Base-by-base conservation (phyloP, 1,140 invertebrate species). In the Aporrectodea caliginosa region DNA sequence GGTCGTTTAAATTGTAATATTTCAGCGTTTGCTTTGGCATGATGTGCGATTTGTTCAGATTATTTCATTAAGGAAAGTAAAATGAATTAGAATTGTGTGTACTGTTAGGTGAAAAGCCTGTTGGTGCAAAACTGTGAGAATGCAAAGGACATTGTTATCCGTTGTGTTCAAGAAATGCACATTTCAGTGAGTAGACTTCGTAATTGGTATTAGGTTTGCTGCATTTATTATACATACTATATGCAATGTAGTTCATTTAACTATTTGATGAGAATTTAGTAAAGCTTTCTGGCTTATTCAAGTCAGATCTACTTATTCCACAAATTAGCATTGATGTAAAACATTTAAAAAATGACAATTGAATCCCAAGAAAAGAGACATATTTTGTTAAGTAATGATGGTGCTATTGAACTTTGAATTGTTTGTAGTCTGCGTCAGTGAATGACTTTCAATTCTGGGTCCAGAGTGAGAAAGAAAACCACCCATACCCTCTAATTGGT, bases 381-480 rank as follows among this genome's bases (percentile, higher is more conserved):
- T 69, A n/a, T n/a, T n/a, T n/a, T 16, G 68, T 69, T n/a, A 69
- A 69, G 68, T 69, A n/a, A 16, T 73, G 14, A 30, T 73, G 69
- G 14, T 16, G 35, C n/a, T 58, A 6, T 58, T 58, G 43, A 22
- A 12, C 43, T 58, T 58, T 58, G 43, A 70, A 29, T 22, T 77
- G 31, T 69, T 83, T 84, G 35, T 84, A 87, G 86, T 83, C 84
- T n/a, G 76, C 76, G 0, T 83, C 85, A n/a, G 73, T 72, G 6
- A 83, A 82, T 33, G 85, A 86, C 68, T 86, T 84, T 78, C 84
- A 86, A 35, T 75, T 87, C 73, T 87, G 86, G 85, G 85, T 86
- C 14, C 77, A 79, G 71, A 81, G 81, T 2, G 83, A 82, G 2
- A 85, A 84, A 69, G 85, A 87, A 43, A 84, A 84, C 35, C 82